phyloP scores from a whole-genome alignment of 2,888 invertebrate species.

The Epinotia demarniana region DNA sequence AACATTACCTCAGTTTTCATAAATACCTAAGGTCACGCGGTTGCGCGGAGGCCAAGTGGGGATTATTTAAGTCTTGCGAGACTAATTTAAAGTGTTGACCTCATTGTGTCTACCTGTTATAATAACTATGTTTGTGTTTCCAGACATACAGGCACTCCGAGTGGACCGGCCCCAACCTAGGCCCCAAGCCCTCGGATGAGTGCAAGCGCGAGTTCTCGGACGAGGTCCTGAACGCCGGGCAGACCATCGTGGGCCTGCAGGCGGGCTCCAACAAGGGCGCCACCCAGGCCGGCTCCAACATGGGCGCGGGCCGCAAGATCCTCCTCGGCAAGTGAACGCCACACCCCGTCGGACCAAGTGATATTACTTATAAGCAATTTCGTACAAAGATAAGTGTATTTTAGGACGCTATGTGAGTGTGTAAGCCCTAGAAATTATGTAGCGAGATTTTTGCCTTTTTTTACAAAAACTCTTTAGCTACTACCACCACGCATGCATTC shows the following conservation, averaged over 20 bases:
- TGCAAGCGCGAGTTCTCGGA: conserved; percentile 97
- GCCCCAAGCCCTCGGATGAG: conserved; percentile 97
- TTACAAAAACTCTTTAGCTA: conserved; percentile 45
- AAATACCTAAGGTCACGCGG: conserved; percentile 74
- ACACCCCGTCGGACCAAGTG: conserved; percentile 66
- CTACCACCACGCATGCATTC: conserved; percentile 21
- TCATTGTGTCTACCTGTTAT: conserved; percentile 1
- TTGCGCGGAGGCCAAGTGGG: conserved; percentile 55
- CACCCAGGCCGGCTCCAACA: conserved; percentile 94
- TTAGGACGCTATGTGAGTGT: conserved; percentile 74
- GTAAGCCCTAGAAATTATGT: conserved; percentile 66
- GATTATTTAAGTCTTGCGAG: conserved; percentile 51
- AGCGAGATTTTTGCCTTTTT: conserved; percentile 56
- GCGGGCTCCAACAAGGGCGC: conserved; percentile 99
- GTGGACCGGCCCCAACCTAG: conserved; percentile 94
- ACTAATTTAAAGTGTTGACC: conserved; percentile 37
- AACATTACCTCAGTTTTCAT: conserved; percentile 81
- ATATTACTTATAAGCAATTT: conserved; percentile 79
- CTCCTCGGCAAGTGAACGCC: conserved; percentile 92
- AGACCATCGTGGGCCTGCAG: conserved; percentile 96
- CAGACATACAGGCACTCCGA: conserved; percentile 94
- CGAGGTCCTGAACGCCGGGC: conserved; percentile 94
- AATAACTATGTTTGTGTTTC: conserved; percentile 50
- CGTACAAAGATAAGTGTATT: conserved; percentile 76
- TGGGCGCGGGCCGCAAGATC: conserved; percentile 96